Base-by-base conservation (phyloP, 2,888 invertebrate genomes). In the Oxystoma pomonae region DNA sequence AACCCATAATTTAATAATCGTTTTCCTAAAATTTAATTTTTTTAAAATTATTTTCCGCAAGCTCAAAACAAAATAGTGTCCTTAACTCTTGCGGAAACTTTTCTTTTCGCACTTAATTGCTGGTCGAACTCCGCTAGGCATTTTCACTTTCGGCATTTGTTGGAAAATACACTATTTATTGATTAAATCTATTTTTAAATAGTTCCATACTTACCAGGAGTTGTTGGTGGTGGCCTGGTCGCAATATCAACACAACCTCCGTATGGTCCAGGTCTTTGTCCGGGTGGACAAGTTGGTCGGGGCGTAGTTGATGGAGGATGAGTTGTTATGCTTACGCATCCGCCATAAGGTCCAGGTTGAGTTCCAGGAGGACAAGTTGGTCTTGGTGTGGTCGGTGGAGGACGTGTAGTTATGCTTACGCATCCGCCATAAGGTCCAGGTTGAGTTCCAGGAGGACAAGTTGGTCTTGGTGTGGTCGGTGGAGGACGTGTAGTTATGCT, bases 301-400 rank as follows among this genome's bases (percentile, higher is more conserved):
- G 21, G 16, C 18, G 21, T 57, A 16, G 56, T 18, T n/a, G 20
- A 9, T n/a, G 52, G 66, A 65, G 16, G 58, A 16, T 50, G 58
- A 0, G 55, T 18, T 52, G 22, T n/a, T 55, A 12, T 1, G 60
- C 21, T n/a, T 17, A 61, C 35, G 52, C 62, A 62, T 20, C 57
- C 57, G 1, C 62, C 62, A 50, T 49, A 21, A 20, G 62, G 62
- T 20, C 62, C 58, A 16, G 61, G 59, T 52, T 59, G 18, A 2
- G 65, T 67, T 51, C 63, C 66, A 5, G 49, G 57, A 50, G 65
- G 65, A 64, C 68, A 66, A 9, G 58, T 52, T 19, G 65, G 60
- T 52, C 55, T 60, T 22, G 61, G 61, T 2, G 61, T 60, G 17
- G 61, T 21, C n/a, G 52, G 12, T 20, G 57, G 18, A 5, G 21